Conservation (phyloP, 2,113 vertebrate species). For the Phalacrocorax pelagicus region DNA sequence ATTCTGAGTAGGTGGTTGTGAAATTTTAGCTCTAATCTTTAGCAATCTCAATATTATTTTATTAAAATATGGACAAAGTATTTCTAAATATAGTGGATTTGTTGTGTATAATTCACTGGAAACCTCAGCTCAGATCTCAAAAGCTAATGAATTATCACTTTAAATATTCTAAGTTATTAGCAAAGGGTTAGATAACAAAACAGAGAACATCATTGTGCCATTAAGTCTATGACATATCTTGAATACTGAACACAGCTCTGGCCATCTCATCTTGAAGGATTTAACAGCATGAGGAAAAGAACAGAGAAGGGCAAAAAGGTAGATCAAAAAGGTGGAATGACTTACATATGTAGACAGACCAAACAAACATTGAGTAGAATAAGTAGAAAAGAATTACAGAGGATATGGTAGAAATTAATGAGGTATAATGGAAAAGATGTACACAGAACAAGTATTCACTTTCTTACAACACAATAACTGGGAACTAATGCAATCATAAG, state of each 20-base stretch:
- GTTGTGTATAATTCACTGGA: neutral
- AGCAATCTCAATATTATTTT: neutral
- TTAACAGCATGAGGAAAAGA: neutral
- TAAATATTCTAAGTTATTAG: constrained; percentile 14
- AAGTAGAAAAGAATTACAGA: neutral
- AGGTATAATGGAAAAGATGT: neutral
- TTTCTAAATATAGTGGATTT: neutral
- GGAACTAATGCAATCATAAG: neutral
- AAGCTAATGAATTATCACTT: neutral
- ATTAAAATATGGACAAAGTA: neutral
- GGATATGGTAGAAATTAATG: neutral
- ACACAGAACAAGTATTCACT: neutral
- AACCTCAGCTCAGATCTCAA: neutral
- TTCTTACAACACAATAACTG: neutral
- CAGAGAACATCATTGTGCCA: neutral
- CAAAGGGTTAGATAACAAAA: constrained; percentile 4
- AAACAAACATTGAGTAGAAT: neutral
- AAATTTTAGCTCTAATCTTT: neutral
- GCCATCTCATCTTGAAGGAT: neutral
- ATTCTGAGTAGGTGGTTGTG: neutral
- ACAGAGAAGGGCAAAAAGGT: neutral
- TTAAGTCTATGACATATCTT: neutral
- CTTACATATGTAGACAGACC: neutral
- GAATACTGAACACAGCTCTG: neutral
- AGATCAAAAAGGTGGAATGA: neutral